phyloP scores from a whole-genome alignment of 2,113 vertebrate genomes.

The Pholis gunnellus region DNA sequence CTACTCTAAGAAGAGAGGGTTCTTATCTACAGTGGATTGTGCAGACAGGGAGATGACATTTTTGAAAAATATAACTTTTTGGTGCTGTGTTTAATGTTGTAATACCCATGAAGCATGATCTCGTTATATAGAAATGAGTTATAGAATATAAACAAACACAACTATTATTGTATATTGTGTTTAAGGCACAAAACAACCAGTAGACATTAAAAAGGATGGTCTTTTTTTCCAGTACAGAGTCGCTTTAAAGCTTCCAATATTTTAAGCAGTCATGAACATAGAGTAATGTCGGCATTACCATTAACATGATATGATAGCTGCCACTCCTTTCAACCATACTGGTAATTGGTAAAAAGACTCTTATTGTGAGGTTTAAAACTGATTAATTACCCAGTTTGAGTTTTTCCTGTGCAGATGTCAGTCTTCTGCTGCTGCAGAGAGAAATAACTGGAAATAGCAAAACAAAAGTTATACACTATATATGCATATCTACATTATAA shows the following conservation, averaged over 20 bases:
- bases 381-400: not conserved
- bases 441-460: not conserved
- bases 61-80: not conserved
- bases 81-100: constrained; percentile 27
- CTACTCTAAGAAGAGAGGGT: constrained; percentile 20
- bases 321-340: not conserved
- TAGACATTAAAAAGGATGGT: not conserved
- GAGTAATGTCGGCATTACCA: not conserved
- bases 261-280: not conserved
- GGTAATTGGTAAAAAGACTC: not conserved
- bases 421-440: not conserved
- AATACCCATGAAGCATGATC: not conserved
- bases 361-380: not conserved
- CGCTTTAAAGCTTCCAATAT: not conserved
- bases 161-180: not conserved
- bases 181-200: not conserved
- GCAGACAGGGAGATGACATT: constrained; percentile 9
- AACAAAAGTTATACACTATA: not conserved
- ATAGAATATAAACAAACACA: not conserved
- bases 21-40: constrained; percentile 29
- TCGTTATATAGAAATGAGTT: not conserved
- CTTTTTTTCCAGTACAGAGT: not conserved
- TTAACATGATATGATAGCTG: not conserved
- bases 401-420: not conserved
- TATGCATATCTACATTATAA: not conserved